Conservation (phyloP, 2,113 vertebrate genomes). For the Camelus dromedarius region DNA sequence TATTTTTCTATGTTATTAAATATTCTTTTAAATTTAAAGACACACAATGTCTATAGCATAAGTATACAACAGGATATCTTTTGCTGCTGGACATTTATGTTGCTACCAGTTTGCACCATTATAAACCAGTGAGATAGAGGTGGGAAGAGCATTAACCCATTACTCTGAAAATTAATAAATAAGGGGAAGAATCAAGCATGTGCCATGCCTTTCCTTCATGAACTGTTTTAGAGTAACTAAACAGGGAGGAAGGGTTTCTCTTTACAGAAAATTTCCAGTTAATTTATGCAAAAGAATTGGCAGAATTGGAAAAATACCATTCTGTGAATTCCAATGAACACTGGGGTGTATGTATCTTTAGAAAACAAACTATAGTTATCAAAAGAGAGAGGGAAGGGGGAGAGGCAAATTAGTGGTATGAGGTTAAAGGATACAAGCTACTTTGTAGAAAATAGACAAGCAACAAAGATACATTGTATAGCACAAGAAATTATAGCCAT, state of each 20-base stretch:
- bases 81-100: background rate
- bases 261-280: background rate
- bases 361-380: background rate
- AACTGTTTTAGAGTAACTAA: background rate
- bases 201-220: background rate
- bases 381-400: background rate
- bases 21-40: constrained; percentile 48
- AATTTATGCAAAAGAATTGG: background rate
- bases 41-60: background rate
- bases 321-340: background rate
- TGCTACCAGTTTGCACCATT: background rate
- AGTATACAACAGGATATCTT: background rate
- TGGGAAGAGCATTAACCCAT: background rate
- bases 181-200: background rate
- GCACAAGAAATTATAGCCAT: background rate
- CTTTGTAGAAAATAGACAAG: background rate
- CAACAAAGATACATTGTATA: background rate
- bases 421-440: background rate
- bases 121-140: background rate
- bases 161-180: constrained; percentile 10
- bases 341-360: background rate
- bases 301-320: constrained; percentile 15
- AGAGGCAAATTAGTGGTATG: background rate
- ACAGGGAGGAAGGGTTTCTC: background rate
- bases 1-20: constrained; percentile 34